Conservation (phyloP, 37 sponge, comb jelly and placozoan genomes). For the Spongia lamella region DNA sequence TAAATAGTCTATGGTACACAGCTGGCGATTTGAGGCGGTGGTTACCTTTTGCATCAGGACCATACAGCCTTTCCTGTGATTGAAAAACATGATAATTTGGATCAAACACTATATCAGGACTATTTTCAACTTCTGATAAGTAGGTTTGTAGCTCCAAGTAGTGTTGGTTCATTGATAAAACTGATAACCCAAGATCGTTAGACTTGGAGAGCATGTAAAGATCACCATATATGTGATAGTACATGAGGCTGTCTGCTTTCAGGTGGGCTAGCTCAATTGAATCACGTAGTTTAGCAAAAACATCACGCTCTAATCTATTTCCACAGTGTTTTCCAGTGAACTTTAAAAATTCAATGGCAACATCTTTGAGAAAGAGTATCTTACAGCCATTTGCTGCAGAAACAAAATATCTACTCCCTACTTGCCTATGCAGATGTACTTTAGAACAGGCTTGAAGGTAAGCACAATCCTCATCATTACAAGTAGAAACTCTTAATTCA, state of each 20-base stretch:
- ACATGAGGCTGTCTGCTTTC: conserved; percentile 36
- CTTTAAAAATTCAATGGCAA: conserved; percentile 36
- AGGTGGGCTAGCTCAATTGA: conserved; percentile 18
- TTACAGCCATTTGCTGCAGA: conserved; percentile 44
- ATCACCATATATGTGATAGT: conserved; percentile 41
- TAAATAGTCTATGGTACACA: conserved; percentile 21
- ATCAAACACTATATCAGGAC: conserved; percentile 16
- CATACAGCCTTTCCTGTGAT: conserved; percentile 35
- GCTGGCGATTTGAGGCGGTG: conserved; percentile 5
- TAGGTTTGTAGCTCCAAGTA: conserved; percentile 24
- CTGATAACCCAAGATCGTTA: conserved; percentile 27
- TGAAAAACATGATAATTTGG: conserved; percentile 26
- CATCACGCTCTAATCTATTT: conserved; percentile 41
- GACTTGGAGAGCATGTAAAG: conserved; percentile 47
- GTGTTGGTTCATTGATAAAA: conserved; percentile 34
- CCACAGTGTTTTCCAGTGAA: conserved; percentile 39
- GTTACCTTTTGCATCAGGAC: background rate
- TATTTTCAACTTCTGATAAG: conserved; percentile 2
- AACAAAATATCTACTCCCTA: conserved; percentile 60
- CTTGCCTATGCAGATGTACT: conserved; percentile 15
- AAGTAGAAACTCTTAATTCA: conserved; percentile 2
- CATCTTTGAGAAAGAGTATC: conserved; percentile 29
- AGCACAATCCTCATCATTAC: background rate
- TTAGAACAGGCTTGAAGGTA: conserved; percentile 24
- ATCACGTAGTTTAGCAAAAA: conserved; percentile 25